Percentiles rank a stretch among this genome's conserved stretches.
Evolutionary conservation across 2,888 invertebrate genomes (phyloP).

Genomic region (Nebria brevicollis): DNA sequence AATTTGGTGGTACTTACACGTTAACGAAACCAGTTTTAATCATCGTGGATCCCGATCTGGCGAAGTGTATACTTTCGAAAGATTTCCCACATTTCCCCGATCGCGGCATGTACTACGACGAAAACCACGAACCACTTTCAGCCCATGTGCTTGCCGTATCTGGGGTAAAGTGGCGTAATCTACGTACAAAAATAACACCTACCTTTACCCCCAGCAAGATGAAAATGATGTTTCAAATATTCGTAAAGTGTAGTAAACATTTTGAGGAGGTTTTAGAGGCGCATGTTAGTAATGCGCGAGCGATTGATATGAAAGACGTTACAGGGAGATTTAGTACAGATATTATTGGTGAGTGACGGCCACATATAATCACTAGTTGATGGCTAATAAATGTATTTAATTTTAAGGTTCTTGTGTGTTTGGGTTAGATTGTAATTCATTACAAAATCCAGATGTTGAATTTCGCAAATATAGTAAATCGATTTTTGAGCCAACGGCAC

Average conservation of each 20-base stretch:
- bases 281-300: conserved; percentile 4
- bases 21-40: conserved; percentile 6
- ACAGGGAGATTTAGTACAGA: conserved; percentile 33
- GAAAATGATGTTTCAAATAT: conserved; percentile 40
- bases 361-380: too few species aligned
- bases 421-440: conserved; percentile 44
- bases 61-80: conserved; percentile 53
- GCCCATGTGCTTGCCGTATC: conserved; percentile 17
- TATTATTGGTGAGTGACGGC: conserved; percentile 16
- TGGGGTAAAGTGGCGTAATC: conserved; percentile 30
- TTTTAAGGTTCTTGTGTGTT: conserved; percentile 27
- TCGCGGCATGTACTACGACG: conserved; percentile 8
- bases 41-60: conserved; percentile 51
- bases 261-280: conserved; percentile 25
- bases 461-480: conserved; percentile 26
- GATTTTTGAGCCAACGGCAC: conserved; percentile 1
- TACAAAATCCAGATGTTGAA: conserved; percentile 30
- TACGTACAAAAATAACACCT: conserved; percentile 32
- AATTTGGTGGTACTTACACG: conserved; percentile 3
- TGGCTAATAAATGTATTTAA: too few species aligned
- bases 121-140: conserved; percentile 8
- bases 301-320: conserved; percentile 38
- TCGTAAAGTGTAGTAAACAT: conserved; percentile 29
- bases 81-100: conserved; percentile 53
- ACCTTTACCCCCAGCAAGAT: conserved; percentile 10